These are phyloP conservation scores for Hozukius guyotensis DNA, from an alignment of 2,797 vertebrate genomes.

Conservation along the genomic window DNA sequence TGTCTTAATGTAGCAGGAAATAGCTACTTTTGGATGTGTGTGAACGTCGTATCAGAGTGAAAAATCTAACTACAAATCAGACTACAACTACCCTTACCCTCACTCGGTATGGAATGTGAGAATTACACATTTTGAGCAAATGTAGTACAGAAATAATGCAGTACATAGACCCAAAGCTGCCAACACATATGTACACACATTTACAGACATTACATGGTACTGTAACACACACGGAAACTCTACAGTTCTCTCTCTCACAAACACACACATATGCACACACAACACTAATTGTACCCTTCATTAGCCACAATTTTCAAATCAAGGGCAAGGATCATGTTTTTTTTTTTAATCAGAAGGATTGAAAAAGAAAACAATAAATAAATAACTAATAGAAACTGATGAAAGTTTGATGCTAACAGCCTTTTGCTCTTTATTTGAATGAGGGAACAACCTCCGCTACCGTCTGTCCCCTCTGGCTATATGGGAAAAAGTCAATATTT, in stretches of 20 bases:
- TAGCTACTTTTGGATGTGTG: neutral
- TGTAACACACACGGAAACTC: neutral
- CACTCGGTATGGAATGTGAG: neutral
- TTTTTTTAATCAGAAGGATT: conserved; percentile 39
- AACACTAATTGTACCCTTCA: conserved; percentile 23
- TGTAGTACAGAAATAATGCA: neutral
- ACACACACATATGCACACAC: neutral
- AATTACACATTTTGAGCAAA: neutral
- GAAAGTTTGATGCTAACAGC: conserved; percentile 81
- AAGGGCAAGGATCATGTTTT: conserved; percentile 11
- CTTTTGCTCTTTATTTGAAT: conserved; percentile 78
- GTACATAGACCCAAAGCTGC: neutral
- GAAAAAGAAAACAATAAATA: conserved; percentile 50
- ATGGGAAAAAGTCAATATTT: conserved; percentile 78
- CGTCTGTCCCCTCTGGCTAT: conserved; percentile 56
- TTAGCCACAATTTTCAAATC: conserved; percentile 21
- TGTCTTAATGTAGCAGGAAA: neutral
- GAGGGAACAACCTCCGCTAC: conserved; percentile 62
- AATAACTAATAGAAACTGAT: conserved; percentile 65
- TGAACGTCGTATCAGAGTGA: neutral
- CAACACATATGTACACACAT: neutral
- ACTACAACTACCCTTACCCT: neutral
- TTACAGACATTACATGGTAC: neutral
- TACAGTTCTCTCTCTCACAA: neutral
- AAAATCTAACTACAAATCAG: neutral